These are phyloP conservation scores for Cossypha niveicapilla DNA, from an alignment of 2,797 vertebrate genomes.

Conservation along the genomic window DNA sequence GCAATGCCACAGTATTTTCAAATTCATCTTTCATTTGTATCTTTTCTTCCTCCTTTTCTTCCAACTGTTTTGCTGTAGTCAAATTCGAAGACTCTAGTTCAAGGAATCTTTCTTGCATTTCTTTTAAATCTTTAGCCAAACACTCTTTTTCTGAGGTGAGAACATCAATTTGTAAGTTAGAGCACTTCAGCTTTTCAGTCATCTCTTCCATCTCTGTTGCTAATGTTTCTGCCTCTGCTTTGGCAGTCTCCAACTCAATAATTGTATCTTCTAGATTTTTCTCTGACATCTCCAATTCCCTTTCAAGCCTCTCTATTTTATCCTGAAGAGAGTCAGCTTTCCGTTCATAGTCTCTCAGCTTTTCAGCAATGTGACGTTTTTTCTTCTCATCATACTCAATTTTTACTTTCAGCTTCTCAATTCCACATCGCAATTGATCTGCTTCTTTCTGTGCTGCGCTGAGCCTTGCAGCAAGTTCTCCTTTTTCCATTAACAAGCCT, in stretches of 20 bases:
- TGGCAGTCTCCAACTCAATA: conserved; percentile 80
- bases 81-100: conserved; percentile 46
- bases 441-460: conserved; percentile 85
- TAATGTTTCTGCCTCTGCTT: conserved; percentile 79
- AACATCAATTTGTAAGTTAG: conserved; percentile 62
- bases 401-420: conserved; percentile 88
- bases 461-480: conserved; percentile 83
- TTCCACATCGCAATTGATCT: conserved; percentile 81
- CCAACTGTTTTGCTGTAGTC: conserved; percentile 33
- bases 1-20: conserved; percentile 52
- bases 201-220: conserved; percentile 72
- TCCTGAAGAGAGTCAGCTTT: conserved; percentile 72
- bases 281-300: conserved; percentile 82
- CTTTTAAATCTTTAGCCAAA: conserved; percentile 72
- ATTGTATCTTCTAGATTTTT: conserved; percentile 85
- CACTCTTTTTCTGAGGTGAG: conserved; percentile 76
- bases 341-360: conserved; percentile 80
- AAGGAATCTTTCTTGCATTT: conserved; percentile 50
- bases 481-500: conserved; percentile 83
- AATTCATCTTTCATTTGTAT: conserved; percentile 62
- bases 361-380: conserved; percentile 75
- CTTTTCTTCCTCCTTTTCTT: conserved; percentile 76
- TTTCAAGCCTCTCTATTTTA: conserved; percentile 79
- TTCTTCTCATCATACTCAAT: conserved; percentile 90
- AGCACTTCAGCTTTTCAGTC: conserved; percentile 54